Base-by-base conservation (phyloP, 2,113 vertebrate species). In the Proterorhinus semilunaris region DNA sequence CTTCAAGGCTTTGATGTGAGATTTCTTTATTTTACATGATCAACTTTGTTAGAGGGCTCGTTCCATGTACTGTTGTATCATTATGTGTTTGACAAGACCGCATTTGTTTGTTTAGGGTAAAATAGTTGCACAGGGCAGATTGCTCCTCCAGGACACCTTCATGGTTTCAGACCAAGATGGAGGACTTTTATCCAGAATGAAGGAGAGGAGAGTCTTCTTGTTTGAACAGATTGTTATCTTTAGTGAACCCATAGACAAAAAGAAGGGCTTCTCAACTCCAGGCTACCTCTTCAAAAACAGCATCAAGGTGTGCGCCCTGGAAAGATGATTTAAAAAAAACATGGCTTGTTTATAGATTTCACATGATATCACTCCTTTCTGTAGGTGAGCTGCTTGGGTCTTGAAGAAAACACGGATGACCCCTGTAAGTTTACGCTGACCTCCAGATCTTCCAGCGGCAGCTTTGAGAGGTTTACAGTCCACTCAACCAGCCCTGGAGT, bases 201-300 rank as follows among this genome's bases (percentile, higher is more conserved):
- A 93, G 82, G 98, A 99, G 84, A 95, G 98, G 86, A 95, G 98
- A 44, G 90, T 98, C 66, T 99, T 99, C 91, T 92, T 99, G 63
- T 99, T 99, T 62, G 98, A 99, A 83, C 98, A 99, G 92, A 99
- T 98, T 43, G 94, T 98, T 76, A 99, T 99, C 85, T 98, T 99
- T 92, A 99, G 97, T 44, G 98, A 99, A 87, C 98, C 97, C 12
- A 90, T 99, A 64, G 98, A 99, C 88, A 98, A 96, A 90, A 99
- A 98, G 91, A 99, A 96, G 92, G 98, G 98, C 87, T 99, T 96
- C 88, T 95, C 96, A 72, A 93, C 94, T 86, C 96, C 97, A 0
- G 96, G 96, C 78, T 99, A 97, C 92, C 95, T 99, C 85, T 99
- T 98, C 89, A 99, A 96, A 88, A 97, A 95, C 88, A 99, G 95